Evolutionary conservation across 2,113 vertebrate genomes (phyloP).

Genomic region (Rhabdomys dilectus): DNA sequence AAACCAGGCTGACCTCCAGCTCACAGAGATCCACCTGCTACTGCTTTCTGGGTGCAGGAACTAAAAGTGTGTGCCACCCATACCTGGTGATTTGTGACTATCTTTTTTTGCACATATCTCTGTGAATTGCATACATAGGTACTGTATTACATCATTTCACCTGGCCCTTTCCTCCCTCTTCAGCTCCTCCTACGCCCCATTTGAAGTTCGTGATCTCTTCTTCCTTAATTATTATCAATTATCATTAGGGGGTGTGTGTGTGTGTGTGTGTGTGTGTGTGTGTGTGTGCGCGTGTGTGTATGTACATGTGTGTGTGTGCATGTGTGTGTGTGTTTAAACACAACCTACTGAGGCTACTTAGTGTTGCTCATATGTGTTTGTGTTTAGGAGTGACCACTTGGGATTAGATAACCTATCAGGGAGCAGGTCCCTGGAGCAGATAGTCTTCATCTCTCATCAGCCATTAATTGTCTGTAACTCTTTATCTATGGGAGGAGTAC

Average conservation of each 20-base stretch:
- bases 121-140: background rate
- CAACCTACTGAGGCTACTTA: background rate
- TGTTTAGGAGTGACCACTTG: background rate
- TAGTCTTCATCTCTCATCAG: background rate
- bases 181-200: background rate
- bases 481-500: background rate
- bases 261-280: background rate
- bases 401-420: background rate
- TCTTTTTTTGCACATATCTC: background rate
- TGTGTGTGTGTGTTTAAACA: background rate
- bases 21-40: background rate
- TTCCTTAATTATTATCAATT: background rate
- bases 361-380: background rate
- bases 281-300: background rate
- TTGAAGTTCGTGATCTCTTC: background rate
- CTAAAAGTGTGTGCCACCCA: background rate
- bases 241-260: background rate
- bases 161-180: background rate
- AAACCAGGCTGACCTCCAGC: background rate
- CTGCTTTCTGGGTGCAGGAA: background rate
- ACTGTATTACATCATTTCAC: background rate
- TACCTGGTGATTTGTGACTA: background rate
- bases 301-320: background rate
- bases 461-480: background rate
- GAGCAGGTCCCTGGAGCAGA: background rate